Conservation (phyloP, 2,888 invertebrate genomes). For the Leptura quadrifasciata region DNA sequence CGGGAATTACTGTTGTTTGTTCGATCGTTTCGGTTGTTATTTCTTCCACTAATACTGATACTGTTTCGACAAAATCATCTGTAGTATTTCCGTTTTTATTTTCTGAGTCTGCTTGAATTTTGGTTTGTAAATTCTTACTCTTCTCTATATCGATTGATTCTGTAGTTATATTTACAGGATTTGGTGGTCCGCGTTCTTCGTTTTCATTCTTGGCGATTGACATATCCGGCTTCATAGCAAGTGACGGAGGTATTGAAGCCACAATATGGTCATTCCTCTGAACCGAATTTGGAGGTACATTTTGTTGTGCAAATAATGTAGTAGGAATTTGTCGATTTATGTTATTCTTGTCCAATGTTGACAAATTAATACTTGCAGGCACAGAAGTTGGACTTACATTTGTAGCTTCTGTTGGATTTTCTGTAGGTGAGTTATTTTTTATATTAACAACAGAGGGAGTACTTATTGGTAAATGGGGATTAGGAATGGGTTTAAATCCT, state of each 20-base stretch:
- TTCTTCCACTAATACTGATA: constrained; percentile 41
- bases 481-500: constrained; percentile 82
- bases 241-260: background rate
- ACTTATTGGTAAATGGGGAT: constrained; percentile 41
- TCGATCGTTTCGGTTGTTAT: constrained; percentile 28
- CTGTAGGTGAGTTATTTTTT: constrained; percentile 20
- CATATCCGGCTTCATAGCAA: background rate
- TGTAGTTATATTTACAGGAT: background rate
- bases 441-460: constrained; percentile 40
- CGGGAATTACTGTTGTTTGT: constrained; percentile 46
- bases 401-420: constrained; percentile 23
- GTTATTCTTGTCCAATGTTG: background rate
- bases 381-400: constrained; percentile 11
- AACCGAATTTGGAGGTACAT: background rate
- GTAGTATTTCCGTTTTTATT: constrained; percentile 23
- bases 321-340: background rate
- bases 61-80: constrained; percentile 11
- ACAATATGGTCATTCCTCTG: background rate
- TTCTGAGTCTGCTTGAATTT: constrained; percentile 18
- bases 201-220: background rate
- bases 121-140: background rate
- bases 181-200: background rate
- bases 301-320: background rate
- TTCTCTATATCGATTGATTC: constrained; percentile 1
- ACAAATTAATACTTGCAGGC: background rate